These are phyloP conservation scores for Lasius fuliginosus DNA, from an alignment of 2,888 invertebrate species.

Conservation along the genomic window DNA sequence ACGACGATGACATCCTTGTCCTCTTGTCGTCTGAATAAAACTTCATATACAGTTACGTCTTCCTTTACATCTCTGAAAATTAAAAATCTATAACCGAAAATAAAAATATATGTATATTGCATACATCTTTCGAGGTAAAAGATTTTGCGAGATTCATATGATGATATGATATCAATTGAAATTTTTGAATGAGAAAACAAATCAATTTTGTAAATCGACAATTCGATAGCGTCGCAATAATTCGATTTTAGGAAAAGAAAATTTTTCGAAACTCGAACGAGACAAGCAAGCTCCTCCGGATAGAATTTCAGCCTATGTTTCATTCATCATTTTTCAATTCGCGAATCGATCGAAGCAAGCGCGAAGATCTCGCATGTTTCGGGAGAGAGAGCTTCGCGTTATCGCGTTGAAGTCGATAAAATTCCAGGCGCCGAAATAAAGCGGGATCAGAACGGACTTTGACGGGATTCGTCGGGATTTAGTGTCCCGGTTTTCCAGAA, in stretches of 20 bases:
- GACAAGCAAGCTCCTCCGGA: not conserved
- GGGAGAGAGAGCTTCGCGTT: not conserved
- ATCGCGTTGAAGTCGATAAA: slow-evolving; percentile 36
- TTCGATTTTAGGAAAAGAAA: not conserved
- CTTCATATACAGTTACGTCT: not conserved
- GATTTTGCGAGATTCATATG: not conserved
- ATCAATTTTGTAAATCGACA: slow-evolving; percentile 8
- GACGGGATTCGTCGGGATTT: slow-evolving; percentile 44
- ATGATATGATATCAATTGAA: not conserved
- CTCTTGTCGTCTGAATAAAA: not conserved
- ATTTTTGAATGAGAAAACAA: slow-evolving; percentile 2
- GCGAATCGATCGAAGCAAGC: not conserved
- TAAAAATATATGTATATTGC: not conserved
- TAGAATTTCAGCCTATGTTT: slow-evolving; percentile 22
- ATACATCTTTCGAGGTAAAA: not conserved
- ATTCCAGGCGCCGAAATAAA: slow-evolving; percentile 36
- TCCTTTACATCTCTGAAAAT: not conserved
- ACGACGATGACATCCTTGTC: not conserved
- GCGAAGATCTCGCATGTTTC: slow-evolving; percentile 6
- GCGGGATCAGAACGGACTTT: slow-evolving; percentile 18
- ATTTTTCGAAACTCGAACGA: not conserved
- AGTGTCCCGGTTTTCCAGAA: slow-evolving; percentile 13
- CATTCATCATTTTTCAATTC: slow-evolving; percentile 17
- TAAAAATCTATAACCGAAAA: not conserved
- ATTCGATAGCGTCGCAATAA: slow-evolving; percentile 3